These are phyloP conservation scores for Taphrorychus bicolor DNA, from an alignment of 2,888 invertebrate species.

Conservation along the genomic window DNA sequence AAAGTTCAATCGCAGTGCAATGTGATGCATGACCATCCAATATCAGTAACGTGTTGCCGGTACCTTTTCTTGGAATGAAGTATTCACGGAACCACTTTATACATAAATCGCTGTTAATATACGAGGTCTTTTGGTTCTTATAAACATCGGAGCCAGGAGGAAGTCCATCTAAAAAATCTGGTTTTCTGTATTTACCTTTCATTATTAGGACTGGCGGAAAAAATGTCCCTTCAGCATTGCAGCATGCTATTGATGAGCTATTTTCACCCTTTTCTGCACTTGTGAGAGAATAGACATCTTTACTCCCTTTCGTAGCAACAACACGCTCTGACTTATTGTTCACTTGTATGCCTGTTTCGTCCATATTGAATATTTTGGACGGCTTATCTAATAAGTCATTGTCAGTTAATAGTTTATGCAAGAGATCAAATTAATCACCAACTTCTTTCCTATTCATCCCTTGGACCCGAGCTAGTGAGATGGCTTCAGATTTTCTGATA, in stretches of 20 bases:
- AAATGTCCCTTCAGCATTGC: slow-evolving; percentile 35
- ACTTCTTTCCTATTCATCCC: neutral
- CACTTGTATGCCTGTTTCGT: slow-evolving; percentile 30
- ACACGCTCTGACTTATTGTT: slow-evolving; percentile 31
- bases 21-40: slow-evolving; percentile 50
- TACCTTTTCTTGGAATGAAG: slow-evolving; percentile 44
- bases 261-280: neutral
- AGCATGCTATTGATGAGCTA: slow-evolving; percentile 8
- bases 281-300: neutral
- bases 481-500: neutral
- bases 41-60: slow-evolving; percentile 45
- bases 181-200: slow-evolving; percentile 20
- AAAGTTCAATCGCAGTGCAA: slow-evolving; percentile 21
- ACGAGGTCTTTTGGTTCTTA: slow-evolving; percentile 22
- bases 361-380: neutral
- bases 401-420: neutral
- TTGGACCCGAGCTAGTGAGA: neutral
- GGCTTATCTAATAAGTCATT: neutral
- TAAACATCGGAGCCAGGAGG: neutral
- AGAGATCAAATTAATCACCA: neutral
- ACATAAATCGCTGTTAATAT: slow-evolving; percentile 22
- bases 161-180: slow-evolving; percentile 15
- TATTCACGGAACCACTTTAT: slow-evolving; percentile 39
- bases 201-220: slow-evolving; percentile 12
- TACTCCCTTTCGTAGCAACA: slow-evolving; percentile 23